Evolutionary conservation across 2,888 invertebrate species (phyloP).

Genomic region (Epinotia bilunana): DNA sequence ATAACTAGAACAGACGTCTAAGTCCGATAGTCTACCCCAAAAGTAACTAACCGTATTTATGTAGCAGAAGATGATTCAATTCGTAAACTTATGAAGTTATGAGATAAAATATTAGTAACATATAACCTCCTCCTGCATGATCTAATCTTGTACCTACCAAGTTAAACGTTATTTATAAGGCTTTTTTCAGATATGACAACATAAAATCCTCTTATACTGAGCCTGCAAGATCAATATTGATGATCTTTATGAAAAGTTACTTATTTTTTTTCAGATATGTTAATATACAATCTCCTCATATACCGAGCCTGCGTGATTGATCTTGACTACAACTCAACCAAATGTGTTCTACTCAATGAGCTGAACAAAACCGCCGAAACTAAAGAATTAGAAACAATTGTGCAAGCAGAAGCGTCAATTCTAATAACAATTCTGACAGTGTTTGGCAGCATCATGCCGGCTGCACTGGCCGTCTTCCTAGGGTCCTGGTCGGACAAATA

Average conservation of each 20-base stretch:
- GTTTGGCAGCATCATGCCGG: slow-evolving; percentile 84
- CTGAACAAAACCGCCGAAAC: slow-evolving; percentile 44
- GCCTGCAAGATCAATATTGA: background rate
- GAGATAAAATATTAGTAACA: too few species aligned
- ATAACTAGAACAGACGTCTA: too few species aligned
- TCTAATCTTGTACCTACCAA: too few species aligned
- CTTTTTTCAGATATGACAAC: too few species aligned
- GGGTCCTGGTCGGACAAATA: slow-evolving; percentile 89
- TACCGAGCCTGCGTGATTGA: slow-evolving; percentile 45
- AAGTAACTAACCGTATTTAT: too few species aligned
- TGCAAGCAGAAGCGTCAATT: slow-evolving; percentile 83
- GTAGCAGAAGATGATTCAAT: too few species aligned
- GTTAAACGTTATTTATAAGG: too few species aligned
- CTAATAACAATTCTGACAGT: slow-evolving; percentile 83
- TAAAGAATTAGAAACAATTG: slow-evolving; percentile 53
- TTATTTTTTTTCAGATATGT: slow-evolving; percentile 42
- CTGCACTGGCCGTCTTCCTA: slow-evolving; percentile 85
- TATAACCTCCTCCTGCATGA: too few species aligned
- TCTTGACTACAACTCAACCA: slow-evolving; percentile 42
- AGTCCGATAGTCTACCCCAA: too few species aligned
- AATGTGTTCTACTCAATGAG: slow-evolving; percentile 41
- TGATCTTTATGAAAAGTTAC: background rate
- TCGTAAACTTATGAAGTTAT: too few species aligned
- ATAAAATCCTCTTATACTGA: too few species aligned
- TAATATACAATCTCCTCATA: slow-evolving; percentile 45